These are phyloP conservation scores for Tautogolabrus adspersus DNA, from an alignment of 2,113 vertebrate species.

Conservation along the genomic window DNA sequence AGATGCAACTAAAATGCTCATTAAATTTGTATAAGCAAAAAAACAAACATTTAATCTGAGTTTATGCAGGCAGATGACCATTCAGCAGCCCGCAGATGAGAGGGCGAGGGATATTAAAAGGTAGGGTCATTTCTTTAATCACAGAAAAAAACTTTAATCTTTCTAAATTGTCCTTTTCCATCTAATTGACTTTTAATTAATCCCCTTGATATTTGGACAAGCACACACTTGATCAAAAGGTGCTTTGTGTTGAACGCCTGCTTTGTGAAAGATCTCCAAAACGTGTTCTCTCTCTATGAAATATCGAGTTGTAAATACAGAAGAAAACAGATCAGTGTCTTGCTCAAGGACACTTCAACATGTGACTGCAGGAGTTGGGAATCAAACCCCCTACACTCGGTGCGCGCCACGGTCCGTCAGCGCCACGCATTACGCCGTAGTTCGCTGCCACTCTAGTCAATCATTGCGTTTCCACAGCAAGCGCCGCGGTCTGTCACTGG, in stretches of 20 bases:
- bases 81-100: constrained; percentile 78
- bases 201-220: constrained; percentile 93
- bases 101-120: constrained; percentile 72
- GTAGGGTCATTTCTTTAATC: constrained; percentile 54
- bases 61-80: constrained; percentile 58
- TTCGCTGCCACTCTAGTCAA: no score
- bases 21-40: constrained; percentile 77
- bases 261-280: constrained; percentile 8
- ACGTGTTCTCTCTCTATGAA: background rate
- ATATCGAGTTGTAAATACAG: background rate
- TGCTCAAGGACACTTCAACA: background rate
- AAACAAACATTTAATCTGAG: constrained; percentile 79
- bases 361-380: no score
- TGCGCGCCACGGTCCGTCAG: no score
- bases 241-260: constrained; percentile 80
- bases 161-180: constrained; percentile 87
- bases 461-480: no score
- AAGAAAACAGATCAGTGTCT: constrained; percentile 3
- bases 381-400: no score
- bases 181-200: constrained; percentile 95
- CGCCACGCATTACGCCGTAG: no score
- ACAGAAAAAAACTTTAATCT: constrained; percentile 75
- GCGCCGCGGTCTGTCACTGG: no score
- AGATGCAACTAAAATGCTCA: constrained; percentile 69
- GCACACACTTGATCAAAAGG: constrained; percentile 88